A percentile compares a stretch with the other conserved stretches of the same genome.
Conservation (phyloP, 1,140 invertebrate genomes). For the Nixonia krombeini region DNA sequence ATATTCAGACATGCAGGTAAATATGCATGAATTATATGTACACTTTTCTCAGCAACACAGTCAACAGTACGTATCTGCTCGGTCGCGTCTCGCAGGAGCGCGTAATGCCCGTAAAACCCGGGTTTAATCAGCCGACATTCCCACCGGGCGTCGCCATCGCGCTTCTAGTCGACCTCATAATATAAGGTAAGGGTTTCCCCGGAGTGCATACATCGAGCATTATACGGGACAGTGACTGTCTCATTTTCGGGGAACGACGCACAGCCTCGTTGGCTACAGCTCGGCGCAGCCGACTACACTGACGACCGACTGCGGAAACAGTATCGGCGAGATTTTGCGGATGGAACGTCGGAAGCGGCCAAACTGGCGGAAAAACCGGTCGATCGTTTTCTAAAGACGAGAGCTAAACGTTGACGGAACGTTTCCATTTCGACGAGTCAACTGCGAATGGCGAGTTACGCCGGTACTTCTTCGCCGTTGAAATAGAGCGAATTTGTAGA, state of each 20-base stretch:
- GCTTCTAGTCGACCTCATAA: slow-evolving; percentile 18
- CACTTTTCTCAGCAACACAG: slow-evolving; percentile 3
- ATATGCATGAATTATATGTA: slow-evolving; percentile 13
- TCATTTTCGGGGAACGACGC: slow-evolving; percentile 22
- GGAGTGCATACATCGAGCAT: slow-evolving; percentile 17
- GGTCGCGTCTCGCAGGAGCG: slow-evolving; percentile 21
- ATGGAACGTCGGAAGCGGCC: too few relatives aligned
- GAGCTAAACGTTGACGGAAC: too few relatives aligned
- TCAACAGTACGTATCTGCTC: slow-evolving; percentile 1
- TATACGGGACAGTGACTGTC: slow-evolving; percentile 10
- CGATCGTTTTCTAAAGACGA: too few relatives aligned
- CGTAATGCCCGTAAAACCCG: slow-evolving; percentile 53
- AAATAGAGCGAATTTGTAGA: too few relatives aligned
- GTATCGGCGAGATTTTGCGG: background rate
- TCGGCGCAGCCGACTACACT: background rate
- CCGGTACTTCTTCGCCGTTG: too few relatives aligned
- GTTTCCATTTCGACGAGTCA: too few relatives aligned
- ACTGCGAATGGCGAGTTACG: background rate
- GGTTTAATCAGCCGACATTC: slow-evolving; percentile 53
- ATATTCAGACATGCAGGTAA: slow-evolving; percentile 14
- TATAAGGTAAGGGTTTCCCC: slow-evolving; percentile 6
- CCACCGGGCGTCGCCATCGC: slow-evolving; percentile 7
- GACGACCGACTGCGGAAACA: background rate
- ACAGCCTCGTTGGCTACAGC: slow-evolving; percentile 1
- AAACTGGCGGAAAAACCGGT: too few relatives aligned